Base-by-base conservation (phyloP, 1,140 invertebrate species). In the Eupeodes corollae region DNA sequence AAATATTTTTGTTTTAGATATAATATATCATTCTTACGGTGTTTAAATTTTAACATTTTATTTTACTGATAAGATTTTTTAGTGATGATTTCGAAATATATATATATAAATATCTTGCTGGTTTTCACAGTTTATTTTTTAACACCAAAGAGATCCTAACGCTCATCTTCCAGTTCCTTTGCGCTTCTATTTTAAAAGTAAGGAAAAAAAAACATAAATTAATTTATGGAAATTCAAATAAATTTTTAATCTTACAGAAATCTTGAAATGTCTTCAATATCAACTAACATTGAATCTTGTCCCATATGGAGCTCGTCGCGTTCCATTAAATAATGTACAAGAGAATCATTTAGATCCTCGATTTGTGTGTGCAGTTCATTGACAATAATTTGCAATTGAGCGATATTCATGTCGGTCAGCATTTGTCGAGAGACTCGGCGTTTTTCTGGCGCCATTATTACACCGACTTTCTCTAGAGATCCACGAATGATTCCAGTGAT, bases 241-340 rank as follows among this genome's bases (percentile, higher is more conserved):
- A 26, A 5, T 26, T 26, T 26, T 26, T 33, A 5, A 10, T 79
- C 82, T 84, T 73, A 91, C 85, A 90, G 71, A 69, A 89, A 93
- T 78, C 88, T 76, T 31, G 89, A 93, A 37, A 95, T 75, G 73
- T 97, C 92, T 72, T 97, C 92, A 54, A 96, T 92, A 66, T 97
- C 91, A 6, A 96, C 91, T 47, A 97, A 76, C 86, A 93, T 93
- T 13, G 92, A 94, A 70, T 97, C 93, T 71, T 96, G 92, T 53
- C 91, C 87, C 91, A 96, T 96, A 69, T 95, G 90, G 14, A 95
- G 72, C 67, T 95, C 91, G 74, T 95, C 91, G 54, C 91, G 74
- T 53, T 88, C 83, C 72, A 95, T 81, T 47, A 95, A 70, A 54
- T 89, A 77, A 61, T 86, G 80, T 3, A 95, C 90, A 30, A 96